Base-by-base conservation (phyloP, 2,797 vertebrate species). In the Tragopan temminckii region DNA sequence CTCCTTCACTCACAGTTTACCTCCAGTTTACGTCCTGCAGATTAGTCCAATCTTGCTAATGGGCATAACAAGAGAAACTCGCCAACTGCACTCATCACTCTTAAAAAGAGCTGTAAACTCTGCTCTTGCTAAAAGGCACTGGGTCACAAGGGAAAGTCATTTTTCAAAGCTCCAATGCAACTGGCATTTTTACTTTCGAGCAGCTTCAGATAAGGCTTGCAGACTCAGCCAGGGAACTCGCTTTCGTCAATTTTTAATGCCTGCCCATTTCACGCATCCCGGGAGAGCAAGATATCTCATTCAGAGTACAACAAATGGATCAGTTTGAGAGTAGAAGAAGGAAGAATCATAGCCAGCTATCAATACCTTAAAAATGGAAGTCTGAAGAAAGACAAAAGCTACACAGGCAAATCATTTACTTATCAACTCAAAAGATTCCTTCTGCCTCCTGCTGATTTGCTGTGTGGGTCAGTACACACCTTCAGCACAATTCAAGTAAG, bases 81-180 rank as follows among this genome's bases (percentile, higher is more conserved):
- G 92, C 85, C 70, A 93, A 94, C 69, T 83, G 80, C 85, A 92
- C 72, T 96, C 89, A 94, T 93, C 93, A 94, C 88, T 97, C 90
- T 94, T 52, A n/a, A 55, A 86, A 93, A 87, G 70, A 95, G 90
- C 83, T 45, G 25, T 86, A 96, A 97, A 96, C 82, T 95, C 88
- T 66, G 81, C 64, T 88, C 80, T 91, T 2, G 5, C 85, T 96
- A 95, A 97, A 97, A 96, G 92, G 92, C 91, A 96, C 86, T 11
- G 6, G 91, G 95, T 97, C 96, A 96, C 67, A 62, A 62, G 78
- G 89, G 89, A 97, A 97, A 97, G 94, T 63, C 5, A 23, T 95
- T 97, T 97, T 95, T 97, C 97, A 97, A 93, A 97, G 96, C 90
- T 96, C 74, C 66, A 95, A 79, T 75, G 90, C 86, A 95, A 97